These are phyloP conservation scores for Heteractis magnifica DNA, from an alignment of 92 coral and sea anemone genomes.

Conservation along the genomic window DNA sequence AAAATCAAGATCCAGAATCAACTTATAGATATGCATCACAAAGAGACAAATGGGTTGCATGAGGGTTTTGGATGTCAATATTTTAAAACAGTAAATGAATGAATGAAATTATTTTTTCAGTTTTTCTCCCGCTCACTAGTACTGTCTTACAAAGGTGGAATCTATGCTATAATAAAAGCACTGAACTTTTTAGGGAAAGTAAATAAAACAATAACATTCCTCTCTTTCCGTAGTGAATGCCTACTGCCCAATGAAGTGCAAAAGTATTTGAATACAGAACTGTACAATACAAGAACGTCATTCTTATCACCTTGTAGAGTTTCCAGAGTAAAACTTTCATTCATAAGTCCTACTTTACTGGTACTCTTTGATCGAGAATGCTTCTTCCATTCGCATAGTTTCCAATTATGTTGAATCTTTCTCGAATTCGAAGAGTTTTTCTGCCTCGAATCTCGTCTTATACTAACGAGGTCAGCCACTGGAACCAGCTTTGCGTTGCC, in stretches of 20 bases:
- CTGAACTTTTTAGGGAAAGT: neutral
- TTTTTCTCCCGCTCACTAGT: too few species aligned
- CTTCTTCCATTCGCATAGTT: neutral
- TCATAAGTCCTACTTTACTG: slow-evolving; percentile 18
- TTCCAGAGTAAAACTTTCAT: slow-evolving; percentile 22
- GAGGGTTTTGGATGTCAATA: too few species aligned
- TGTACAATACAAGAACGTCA: neutral
- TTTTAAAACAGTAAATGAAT: too few species aligned
- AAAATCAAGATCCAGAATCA: too few species aligned
- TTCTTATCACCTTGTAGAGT: slow-evolving; percentile 3
- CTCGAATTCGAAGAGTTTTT: neutral
- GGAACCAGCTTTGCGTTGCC: slow-evolving; percentile 68
- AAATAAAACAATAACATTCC: too few species aligned
- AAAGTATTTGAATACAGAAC: neutral
- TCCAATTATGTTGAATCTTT: neutral
- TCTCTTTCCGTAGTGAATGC: neutral
- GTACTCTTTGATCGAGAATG: neutral
- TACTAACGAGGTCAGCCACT: slow-evolving; percentile 46
- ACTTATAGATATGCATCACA: neutral
- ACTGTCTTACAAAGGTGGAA: too few species aligned
- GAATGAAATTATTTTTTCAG: too few species aligned
- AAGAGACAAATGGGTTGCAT: too few species aligned
- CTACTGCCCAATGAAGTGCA: neutral
- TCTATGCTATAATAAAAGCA: too few species aligned
- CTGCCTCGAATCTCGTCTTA: slow-evolving; percentile 45